A percentile compares a stretch with the other conserved stretches of the same genome.
These are phyloP conservation scores for Boulengeromyrus knoepffleri DNA, from an alignment of 2,113 vertebrate genomes.

Conservation along the genomic window DNA sequence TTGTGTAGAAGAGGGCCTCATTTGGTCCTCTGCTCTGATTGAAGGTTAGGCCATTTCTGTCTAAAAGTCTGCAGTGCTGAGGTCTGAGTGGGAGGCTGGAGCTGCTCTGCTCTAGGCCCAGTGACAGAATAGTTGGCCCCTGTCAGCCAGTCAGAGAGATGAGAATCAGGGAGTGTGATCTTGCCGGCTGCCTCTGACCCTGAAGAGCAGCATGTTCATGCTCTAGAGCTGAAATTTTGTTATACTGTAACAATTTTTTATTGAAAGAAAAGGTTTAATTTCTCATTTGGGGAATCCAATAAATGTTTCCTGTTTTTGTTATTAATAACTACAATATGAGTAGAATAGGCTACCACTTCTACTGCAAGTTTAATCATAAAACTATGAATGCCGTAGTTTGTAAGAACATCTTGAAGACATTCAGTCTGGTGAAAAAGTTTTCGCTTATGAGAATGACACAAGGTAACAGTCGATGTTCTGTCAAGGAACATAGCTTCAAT, in stretches of 20 bases:
- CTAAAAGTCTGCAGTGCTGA: neutral
- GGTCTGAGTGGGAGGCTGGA: neutral
- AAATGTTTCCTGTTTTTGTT: neutral
- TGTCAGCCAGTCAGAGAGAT: neutral
- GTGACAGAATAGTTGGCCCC: constrained; percentile 12
- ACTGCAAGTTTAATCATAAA: neutral
- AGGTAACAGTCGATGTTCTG: neutral
- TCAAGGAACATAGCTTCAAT: neutral
- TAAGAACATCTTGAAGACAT: neutral
- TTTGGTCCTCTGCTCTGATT: neutral
- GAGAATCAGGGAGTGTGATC: neutral
- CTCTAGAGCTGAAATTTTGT: neutral
- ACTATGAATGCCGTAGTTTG: neutral
- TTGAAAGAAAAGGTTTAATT: neutral
- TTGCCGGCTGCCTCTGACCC: neutral
- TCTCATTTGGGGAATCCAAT: neutral
- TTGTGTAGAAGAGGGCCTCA: neutral
- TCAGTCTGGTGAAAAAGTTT: neutral
- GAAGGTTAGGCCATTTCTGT: neutral
- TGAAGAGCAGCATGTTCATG: neutral
- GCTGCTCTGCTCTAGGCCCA: neutral
- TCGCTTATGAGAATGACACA: neutral
- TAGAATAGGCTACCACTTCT: neutral
- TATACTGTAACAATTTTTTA: neutral
- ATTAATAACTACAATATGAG: neutral